Evolutionary conservation across 2,113 vertebrate species (phyloP).

Genomic region (Heterotilapia buettikoferi): DNA sequence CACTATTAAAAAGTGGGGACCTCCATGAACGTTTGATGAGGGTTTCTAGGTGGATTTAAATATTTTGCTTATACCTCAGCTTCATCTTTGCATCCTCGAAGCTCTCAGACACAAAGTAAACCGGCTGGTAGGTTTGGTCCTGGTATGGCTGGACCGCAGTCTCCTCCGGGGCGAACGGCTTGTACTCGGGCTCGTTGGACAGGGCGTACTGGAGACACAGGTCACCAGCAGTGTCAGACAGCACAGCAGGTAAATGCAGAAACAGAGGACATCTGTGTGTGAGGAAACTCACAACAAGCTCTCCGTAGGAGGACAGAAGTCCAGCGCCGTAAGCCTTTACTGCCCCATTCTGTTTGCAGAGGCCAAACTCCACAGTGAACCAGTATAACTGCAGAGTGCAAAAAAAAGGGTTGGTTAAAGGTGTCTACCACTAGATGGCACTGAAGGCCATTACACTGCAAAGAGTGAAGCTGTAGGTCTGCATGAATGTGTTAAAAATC

Average conservation of each 20-base stretch:
- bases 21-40: background rate
- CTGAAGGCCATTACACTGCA: background rate
- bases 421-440: constrained; percentile 47
- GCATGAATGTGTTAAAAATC: background rate
- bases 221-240: background rate
- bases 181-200: constrained; percentile 78
- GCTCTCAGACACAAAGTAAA: constrained; percentile 84
- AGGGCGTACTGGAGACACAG: constrained; percentile 69
- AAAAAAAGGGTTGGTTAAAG: background rate
- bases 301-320: constrained; percentile 77
- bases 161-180: constrained; percentile 75
- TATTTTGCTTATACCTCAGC: constrained; percentile 59
- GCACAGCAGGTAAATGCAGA: background rate
- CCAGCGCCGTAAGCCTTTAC: constrained; percentile 78
- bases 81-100: constrained; percentile 80
- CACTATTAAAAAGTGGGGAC: background rate
- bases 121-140: constrained; percentile 77
- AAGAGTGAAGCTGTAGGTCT: background rate
- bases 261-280: background rate
- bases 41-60: background rate
- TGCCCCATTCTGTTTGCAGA: constrained; percentile 75
- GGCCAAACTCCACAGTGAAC: constrained; percentile 81
- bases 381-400: constrained; percentile 66
- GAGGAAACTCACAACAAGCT: constrained; percentile 68
- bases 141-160: constrained; percentile 75